Base-by-base conservation (phyloP, 2,113 vertebrate species). In the Thermophis baileyi region DNA sequence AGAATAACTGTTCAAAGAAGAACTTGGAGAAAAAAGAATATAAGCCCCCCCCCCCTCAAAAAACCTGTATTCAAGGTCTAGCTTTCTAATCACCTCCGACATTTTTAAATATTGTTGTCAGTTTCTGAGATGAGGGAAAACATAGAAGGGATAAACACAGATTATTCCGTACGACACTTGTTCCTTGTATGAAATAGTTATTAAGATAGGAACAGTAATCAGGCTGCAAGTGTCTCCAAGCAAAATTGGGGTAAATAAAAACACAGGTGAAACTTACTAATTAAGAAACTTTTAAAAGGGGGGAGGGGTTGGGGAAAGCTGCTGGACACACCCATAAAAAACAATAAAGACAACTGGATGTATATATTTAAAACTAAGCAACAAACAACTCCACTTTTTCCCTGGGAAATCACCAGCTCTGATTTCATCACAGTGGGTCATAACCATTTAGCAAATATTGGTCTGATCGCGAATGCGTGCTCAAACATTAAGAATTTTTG, bases 151-250 rank as follows among this genome's bases (percentile, higher is more conserved):
- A 49, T 87, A 8, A 49, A 30, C n/a, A 51, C 12, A 35, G 85
- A 91, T 91, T 87, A 91, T 60, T 54, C 54, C 35, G 8, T 50
- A n/a, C 46, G 47, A 86, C 88, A 49, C 30, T 11, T 90, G 18
- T 87, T 40, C 18, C n/a, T 87, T 85, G 69, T 24, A 22, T 18
- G n/a, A 93, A 93, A 90, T 90, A 85, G 90, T 93, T 63, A 88
- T 89, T 89, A 89, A 89, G 49, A 53, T 4, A 6, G 8, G 91
- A 16, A 35, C 3, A 18, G 35, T 87, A 89, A 86, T 57, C n/a
- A 10, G 40, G 30, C 12, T 14, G 6, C 1, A 53, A 46, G 20
- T 3, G 22, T 25, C 10, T 85, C 88, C 20, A 27, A 86, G 47
- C 30, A 44, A 63, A 90, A 12, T n/a, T 91, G 16, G 14, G 27